These are phyloP conservation scores for Ophioninae sp. DNA, from an alignment of 2,888 invertebrate species.

Conservation along the genomic window DNA sequence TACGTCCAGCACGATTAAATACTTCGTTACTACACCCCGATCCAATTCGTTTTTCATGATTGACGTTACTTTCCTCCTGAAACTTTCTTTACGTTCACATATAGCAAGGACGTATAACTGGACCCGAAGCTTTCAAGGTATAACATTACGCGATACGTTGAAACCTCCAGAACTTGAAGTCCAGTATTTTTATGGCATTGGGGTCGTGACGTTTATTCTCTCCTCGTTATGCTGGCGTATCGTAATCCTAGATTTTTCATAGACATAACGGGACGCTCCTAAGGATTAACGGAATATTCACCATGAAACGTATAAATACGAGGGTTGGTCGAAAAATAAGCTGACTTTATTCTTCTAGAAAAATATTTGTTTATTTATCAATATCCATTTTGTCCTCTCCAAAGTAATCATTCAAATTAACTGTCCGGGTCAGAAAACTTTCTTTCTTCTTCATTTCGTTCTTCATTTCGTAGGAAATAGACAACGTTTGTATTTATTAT, in stretches of 20 bases:
- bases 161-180: conserved; percentile 7
- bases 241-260: not conserved
- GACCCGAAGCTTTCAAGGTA: too few relatives aligned
- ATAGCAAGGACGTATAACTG: conserved; percentile 1
- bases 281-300: conserved; percentile 5
- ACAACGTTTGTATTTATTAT: too few relatives aligned
- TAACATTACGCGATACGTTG: conserved; percentile 3
- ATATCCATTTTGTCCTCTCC: too few relatives aligned
- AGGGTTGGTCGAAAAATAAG: not conserved
- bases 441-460: too few relatives aligned
- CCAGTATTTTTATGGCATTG: conserved; percentile 35
- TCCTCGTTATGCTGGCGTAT: not conserved
- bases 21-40: conserved; percentile 67
- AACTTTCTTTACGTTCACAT: not conserved
- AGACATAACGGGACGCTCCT: not conserved
- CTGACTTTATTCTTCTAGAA: too few relatives aligned
- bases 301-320: not conserved
- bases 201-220: not conserved
- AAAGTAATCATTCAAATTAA: too few relatives aligned
- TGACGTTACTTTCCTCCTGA: conserved; percentile 50
- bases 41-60: conserved; percentile 74
- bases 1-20: conserved; percentile 44
- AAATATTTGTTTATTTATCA: too few relatives aligned
- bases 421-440: too few relatives aligned
- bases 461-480: too few relatives aligned